Percentiles rank a stretch among this genome's conserved stretches.
Evolutionary conservation across 2,888 invertebrate genomes (phyloP).

Genomic region (Lasioglossum marginatum): DNA sequence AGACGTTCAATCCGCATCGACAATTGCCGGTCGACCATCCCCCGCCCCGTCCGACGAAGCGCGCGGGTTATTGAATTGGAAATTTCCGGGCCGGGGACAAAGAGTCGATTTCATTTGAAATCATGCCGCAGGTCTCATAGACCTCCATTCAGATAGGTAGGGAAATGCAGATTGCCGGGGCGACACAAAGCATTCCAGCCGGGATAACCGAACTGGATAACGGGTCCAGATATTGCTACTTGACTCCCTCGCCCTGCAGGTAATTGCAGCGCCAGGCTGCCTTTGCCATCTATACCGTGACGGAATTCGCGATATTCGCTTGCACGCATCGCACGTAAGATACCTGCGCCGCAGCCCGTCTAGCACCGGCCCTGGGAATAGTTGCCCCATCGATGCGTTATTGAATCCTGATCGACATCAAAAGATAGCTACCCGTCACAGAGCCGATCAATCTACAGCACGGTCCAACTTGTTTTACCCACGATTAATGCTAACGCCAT

Average conservation of each 20-base stretch:
- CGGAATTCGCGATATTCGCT: slow-evolving; percentile 65
- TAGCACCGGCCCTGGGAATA: neutral
- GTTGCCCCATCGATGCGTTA: slow-evolving; percentile 6
- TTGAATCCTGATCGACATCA: slow-evolving; percentile 12
- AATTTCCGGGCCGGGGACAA: slow-evolving; percentile 56
- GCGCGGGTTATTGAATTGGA: slow-evolving; percentile 59
- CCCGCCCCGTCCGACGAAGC: neutral
- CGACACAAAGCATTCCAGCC: slow-evolving; percentile 82
- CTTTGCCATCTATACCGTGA: slow-evolving; percentile 61
- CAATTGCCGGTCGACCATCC: slow-evolving; percentile 21
- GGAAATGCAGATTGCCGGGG: slow-evolving; percentile 66
- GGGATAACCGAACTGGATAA: slow-evolving; percentile 75
- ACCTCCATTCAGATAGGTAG: slow-evolving; percentile 63
- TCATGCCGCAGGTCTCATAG: slow-evolving; percentile 55
- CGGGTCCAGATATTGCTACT: slow-evolving; percentile 83
- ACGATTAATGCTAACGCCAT: neutral
- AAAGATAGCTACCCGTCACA: neutral
- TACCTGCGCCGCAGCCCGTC: slow-evolving; percentile 3
- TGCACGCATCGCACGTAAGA: slow-evolving; percentile 29
- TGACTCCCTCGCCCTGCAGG: slow-evolving; percentile 74
- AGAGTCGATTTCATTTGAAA: slow-evolving; percentile 60
- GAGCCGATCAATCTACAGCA: neutral
- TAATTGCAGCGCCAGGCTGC: slow-evolving; percentile 67
- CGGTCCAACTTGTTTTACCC: neutral
- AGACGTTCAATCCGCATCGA: slow-evolving; percentile 22